These are phyloP conservation scores for Euphydryas editha DNA, from an alignment of 2,888 invertebrate species.

Conservation along the genomic window DNA sequence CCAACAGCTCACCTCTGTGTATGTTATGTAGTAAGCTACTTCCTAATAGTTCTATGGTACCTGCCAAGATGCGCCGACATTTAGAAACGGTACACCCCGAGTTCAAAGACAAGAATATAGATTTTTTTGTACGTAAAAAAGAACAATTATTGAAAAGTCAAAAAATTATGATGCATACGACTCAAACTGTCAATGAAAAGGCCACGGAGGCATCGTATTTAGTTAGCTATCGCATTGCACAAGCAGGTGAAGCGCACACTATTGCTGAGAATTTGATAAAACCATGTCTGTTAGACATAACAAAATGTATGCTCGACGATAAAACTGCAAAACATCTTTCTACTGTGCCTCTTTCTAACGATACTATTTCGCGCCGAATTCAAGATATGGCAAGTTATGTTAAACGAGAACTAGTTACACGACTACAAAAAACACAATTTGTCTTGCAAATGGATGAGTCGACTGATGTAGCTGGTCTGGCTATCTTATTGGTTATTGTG, in stretches of 20 bases:
- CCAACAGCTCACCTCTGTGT: conserved; percentile 45
- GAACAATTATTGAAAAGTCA: conserved; percentile 36
- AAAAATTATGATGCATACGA: conserved; percentile 46
- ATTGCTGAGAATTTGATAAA: conserved; percentile 49
- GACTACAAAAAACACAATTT: conserved; percentile 43
- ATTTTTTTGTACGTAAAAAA: conserved; percentile 40
- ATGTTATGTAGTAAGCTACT: conserved; percentile 35
- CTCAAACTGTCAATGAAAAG: conserved; percentile 48
- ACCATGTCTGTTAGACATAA: not conserved
- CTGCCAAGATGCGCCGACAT: conserved; percentile 47
- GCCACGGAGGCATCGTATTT: conserved; percentile 50
- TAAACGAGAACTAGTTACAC: conserved; percentile 49
- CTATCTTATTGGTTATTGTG: no score
- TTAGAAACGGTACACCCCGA: conserved; percentile 45
- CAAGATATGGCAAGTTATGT: conserved; percentile 50
- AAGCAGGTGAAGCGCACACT: conserved; percentile 50
- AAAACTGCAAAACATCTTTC: not conserved
- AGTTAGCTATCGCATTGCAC: conserved; percentile 48
- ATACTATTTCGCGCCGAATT: not conserved
- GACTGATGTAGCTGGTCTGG: no score
- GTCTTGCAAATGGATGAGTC: no score
- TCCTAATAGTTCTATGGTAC: conserved; percentile 47
- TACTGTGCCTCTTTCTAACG: no score
- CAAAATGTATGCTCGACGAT: not conserved
- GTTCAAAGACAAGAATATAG: conserved; percentile 46